phyloP scores from a whole-genome alignment of 2,113 vertebrate species.

The Hippocampus abdominalis region DNA sequence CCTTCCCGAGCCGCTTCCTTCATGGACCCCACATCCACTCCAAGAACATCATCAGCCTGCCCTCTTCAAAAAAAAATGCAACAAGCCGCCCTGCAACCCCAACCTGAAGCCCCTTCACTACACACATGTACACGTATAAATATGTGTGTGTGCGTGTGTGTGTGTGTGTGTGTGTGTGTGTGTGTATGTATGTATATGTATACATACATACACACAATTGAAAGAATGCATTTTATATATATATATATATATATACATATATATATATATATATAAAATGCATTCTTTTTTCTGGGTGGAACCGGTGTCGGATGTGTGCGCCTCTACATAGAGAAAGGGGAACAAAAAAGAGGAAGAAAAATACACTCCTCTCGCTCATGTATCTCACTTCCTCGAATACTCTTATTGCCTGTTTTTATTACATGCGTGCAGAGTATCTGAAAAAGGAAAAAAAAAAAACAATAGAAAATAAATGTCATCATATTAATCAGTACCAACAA shows the following conservation, averaged over 20 bases:
- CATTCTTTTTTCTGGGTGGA: slow-evolving; percentile 76
- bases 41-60: not conserved
- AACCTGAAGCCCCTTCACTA: slow-evolving; percentile 52
- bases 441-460: slow-evolving; percentile 56
- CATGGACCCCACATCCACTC: not conserved
- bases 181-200: slow-evolving; percentile 66
- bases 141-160: slow-evolving; percentile 21
- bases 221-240: too few species aligned
- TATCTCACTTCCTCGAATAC: slow-evolving; percentile 61
- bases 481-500: slow-evolving; percentile 31
- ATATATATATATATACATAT: slow-evolving; percentile 51
- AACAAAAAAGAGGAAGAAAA: not conserved
- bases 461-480: slow-evolving; percentile 33
- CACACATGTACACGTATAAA: slow-evolving; percentile 72
- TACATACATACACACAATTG: slow-evolving; percentile 61
- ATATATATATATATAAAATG: slow-evolving; percentile 73
- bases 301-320: slow-evolving; percentile 68
- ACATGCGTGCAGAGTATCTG: slow-evolving; percentile 64
- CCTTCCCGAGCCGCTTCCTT: slow-evolving; percentile 14
- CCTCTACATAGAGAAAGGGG: slow-evolving; percentile 66
- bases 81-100: slow-evolving; percentile 13
- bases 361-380: slow-evolving; percentile 36
- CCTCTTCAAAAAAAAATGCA: not conserved
- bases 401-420: slow-evolving; percentile 76
- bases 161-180: not conserved